Conservation (phyloP, 2,888 invertebrate genomes). For the Palloptera scutellata region DNA sequence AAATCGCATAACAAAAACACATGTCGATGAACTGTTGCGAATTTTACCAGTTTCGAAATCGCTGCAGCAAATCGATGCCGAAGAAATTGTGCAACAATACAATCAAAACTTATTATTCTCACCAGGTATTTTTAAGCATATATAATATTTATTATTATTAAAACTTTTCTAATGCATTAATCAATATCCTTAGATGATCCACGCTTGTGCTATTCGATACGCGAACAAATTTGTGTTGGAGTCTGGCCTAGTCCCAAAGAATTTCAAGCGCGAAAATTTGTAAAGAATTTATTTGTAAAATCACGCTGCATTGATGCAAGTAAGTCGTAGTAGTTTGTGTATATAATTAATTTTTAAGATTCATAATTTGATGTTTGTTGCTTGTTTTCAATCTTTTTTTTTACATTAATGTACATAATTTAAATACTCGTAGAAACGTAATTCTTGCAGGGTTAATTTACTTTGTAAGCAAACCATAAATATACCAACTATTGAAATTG, state of each 20-base stretch:
- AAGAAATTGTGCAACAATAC: conserved; percentile 68
- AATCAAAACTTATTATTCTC: conserved; percentile 78
- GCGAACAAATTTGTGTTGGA: conserved; percentile 91
- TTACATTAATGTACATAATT: conserved; percentile 32
- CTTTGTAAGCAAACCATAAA: conserved; percentile 46
- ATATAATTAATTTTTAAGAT: too few relatives aligned
- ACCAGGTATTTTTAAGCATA: conserved; percentile 67
- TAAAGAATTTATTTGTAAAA: conserved; percentile 76
- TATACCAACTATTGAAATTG: conserved; percentile 42
- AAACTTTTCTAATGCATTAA: background rate
- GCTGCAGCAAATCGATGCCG: conserved; percentile 43
- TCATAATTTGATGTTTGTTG: background rate
- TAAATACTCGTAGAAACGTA: conserved; percentile 48
- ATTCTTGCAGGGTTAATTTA: conserved; percentile 46
- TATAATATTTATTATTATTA: background rate
- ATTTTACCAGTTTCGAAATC: conserved; percentile 50
- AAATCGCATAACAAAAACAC: conserved; percentile 77
- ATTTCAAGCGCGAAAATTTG: conserved; percentile 79
- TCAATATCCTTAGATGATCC: conserved; percentile 69
- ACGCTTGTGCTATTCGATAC: conserved; percentile 87
- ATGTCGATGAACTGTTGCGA: conserved; percentile 72
- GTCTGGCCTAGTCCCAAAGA: conserved; percentile 84
- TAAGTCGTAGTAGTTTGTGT: conserved; percentile 47
- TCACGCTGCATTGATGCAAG: conserved; percentile 90
- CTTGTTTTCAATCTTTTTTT: background rate